Base-by-base conservation (phyloP, 1,140 invertebrate species). In the Heterodera carotae region DNA sequence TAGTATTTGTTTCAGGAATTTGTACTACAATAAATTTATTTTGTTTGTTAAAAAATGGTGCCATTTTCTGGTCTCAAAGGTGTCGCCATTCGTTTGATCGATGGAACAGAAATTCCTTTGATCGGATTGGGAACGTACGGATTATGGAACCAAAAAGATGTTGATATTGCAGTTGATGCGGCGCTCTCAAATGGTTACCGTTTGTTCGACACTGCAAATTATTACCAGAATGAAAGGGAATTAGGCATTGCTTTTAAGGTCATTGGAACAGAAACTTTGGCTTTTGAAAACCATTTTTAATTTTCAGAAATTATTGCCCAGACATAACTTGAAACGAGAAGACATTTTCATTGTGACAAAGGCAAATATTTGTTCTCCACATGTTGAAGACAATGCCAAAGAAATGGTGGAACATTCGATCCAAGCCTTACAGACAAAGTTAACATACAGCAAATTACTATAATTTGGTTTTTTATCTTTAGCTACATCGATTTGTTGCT, bases 311-410 rank as follows among this genome's bases (percentile, higher is more conserved):
- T 66, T 77, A 7, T 56, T 83, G 2, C 82, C 83, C 27, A 83
- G 83, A 56, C 48, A 84, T 60, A 60, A 67, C 22, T 43, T 83
- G 27, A 83, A 77, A 34, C 73, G 82, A 12, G 83, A 84, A 69
- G 69, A 83, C 66, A 83, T 83, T 34, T 83, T 85, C 59, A 77
- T 83, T 56, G 84, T 77, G 8, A 83, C 82, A 10, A 83, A 83
- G 76, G 66, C 76, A 27, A 78, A 81, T 71, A 80, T 80, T 34
- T 64, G 48, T 4, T 81, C 78, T 6, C 39, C 36, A 29, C 62
- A 79, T 59, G 78, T 80, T 34, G 77, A 80, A 27, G 25, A 43
- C 5, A 72, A 79, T 43, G 78, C 78, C 25, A 25, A 12, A 12
- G 43, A 25, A 29, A 80, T 80, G 76, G 43, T 79, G 6, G 59